Evolutionary conservation across 2,888 invertebrate genomes (phyloP).

Genomic region (Endomychus coccineus): DNA sequence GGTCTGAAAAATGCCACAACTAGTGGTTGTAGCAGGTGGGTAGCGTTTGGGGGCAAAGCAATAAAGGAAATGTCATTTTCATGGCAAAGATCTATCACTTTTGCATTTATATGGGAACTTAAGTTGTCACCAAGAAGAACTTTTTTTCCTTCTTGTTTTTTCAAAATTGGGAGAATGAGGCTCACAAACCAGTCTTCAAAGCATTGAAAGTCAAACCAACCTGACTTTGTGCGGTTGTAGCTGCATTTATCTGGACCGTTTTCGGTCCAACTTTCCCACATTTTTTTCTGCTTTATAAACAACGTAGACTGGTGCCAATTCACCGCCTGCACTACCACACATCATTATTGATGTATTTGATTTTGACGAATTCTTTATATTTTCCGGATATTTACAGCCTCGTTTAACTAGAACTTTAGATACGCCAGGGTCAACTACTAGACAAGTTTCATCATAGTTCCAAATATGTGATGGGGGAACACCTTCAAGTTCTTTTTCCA

Average conservation of each 20-base stretch:
- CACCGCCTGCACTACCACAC: conserved; percentile 27
- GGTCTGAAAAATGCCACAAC: too few species aligned
- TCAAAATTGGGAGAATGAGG: conserved; percentile 20
- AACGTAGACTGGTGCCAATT: conserved; percentile 28
- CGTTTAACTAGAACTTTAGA: conserved; percentile 5
- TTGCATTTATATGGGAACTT: conserved; percentile 19
- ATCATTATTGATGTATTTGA: conserved; percentile 28
- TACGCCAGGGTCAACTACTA: conserved; percentile 1
- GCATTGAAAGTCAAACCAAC: conserved; percentile 24
- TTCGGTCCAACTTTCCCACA: conserved; percentile 32
- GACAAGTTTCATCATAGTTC: conserved; percentile 4
- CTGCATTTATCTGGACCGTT: conserved; percentile 30
- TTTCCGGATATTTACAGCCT: conserved; percentile 25
- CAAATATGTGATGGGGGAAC: neutral
- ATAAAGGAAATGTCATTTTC: conserved; percentile 16
- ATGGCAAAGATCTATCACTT: conserved; percentile 17
- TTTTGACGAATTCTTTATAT: conserved; percentile 27
- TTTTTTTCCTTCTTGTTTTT: conserved; percentile 20
- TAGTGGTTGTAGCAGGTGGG: too few species aligned
- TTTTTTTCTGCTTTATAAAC: conserved; percentile 30
- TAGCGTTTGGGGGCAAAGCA: conserved; percentile 10
- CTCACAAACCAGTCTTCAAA: conserved; percentile 25
- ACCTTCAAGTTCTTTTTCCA: conserved; percentile 6
- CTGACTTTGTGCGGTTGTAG: conserved; percentile 29
- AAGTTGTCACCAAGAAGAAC: conserved; percentile 20